Conservation (phyloP, 2,797 vertebrate species). For the Harpagifer antarcticus region DNA sequence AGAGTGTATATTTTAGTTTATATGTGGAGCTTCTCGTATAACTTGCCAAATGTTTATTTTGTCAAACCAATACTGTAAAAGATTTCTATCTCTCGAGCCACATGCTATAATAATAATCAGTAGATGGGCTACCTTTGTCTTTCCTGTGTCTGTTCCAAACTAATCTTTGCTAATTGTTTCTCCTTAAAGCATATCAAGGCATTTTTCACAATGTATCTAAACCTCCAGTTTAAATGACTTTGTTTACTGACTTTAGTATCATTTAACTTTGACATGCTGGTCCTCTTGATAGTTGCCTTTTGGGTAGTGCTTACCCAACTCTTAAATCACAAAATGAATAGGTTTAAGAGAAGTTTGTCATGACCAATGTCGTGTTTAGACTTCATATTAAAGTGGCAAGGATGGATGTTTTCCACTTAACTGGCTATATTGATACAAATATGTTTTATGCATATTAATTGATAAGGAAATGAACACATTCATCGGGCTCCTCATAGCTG, state of each 20-base stretch:
- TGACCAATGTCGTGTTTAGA: background rate
- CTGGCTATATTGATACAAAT: background rate
- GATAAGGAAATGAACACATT: background rate
- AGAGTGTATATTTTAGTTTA: background rate
- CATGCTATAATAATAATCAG: background rate
- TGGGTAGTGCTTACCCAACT: background rate
- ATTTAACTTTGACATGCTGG: background rate
- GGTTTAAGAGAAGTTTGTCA: background rate
- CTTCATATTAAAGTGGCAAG: background rate
- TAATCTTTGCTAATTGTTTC: background rate
- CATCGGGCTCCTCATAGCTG: background rate
- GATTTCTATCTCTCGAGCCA: background rate
- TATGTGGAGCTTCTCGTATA: background rate
- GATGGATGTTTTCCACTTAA: background rate
- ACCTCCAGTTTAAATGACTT: background rate
- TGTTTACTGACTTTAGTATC: background rate
- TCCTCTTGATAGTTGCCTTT: background rate
- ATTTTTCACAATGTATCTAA: background rate
- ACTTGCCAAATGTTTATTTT: conserved; percentile 9
- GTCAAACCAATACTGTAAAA: background rate
- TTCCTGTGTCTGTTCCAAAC: background rate
- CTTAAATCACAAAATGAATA: background rate
- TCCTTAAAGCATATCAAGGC: background rate
- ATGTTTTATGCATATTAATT: no score
- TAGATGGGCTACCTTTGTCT: background rate